These are phyloP conservation scores for Cyclophora albipunctata DNA, from an alignment of 2,888 invertebrate genomes.

Conservation along the genomic window DNA sequence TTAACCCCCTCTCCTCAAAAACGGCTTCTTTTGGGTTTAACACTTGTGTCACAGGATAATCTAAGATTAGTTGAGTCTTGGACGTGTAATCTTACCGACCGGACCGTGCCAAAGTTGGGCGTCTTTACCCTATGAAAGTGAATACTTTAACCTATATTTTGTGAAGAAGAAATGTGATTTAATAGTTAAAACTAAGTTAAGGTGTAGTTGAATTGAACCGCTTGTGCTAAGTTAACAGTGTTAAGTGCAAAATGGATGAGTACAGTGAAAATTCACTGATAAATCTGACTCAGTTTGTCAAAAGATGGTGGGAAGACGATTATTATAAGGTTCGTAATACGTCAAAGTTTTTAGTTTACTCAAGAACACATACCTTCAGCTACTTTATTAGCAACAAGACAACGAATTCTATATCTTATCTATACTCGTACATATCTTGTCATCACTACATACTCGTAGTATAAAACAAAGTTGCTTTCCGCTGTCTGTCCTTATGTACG, in stretches of 20 bases:
- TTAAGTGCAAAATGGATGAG: slow-evolving; percentile 29
- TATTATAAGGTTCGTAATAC: slow-evolving; percentile 43
- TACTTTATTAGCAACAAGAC: too few relatives aligned
- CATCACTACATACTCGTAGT: too few relatives aligned
- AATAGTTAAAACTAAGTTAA: too few relatives aligned
- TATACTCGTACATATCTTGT: too few relatives aligned
- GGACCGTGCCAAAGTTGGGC: slow-evolving; percentile 9
- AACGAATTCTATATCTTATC: too few relatives aligned
- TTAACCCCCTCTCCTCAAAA: slow-evolving; percentile 28
- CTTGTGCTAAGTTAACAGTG: not conserved
- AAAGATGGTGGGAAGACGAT: slow-evolving; percentile 60
- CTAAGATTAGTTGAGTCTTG: slow-evolving; percentile 33
- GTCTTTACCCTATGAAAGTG: slow-evolving; percentile 1
- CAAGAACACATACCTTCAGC: too few relatives aligned
- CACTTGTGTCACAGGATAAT: slow-evolving; percentile 38
- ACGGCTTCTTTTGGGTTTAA: slow-evolving; percentile 31
- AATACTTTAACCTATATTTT: too few relatives aligned
- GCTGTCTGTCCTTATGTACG: too few relatives aligned
- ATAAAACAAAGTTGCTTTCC: too few relatives aligned
- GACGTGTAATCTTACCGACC: slow-evolving; percentile 26
- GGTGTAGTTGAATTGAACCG: not conserved
- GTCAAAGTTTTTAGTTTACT: not conserved
- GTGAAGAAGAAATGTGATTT: too few relatives aligned
- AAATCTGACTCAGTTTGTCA: slow-evolving; percentile 49
- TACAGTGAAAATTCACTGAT: slow-evolving; percentile 37